Percentiles rank a stretch among this genome's conserved stretches.
phyloP scores from a whole-genome alignment of 2,113 vertebrate species.

The Micronycteris hirsuta region DNA sequence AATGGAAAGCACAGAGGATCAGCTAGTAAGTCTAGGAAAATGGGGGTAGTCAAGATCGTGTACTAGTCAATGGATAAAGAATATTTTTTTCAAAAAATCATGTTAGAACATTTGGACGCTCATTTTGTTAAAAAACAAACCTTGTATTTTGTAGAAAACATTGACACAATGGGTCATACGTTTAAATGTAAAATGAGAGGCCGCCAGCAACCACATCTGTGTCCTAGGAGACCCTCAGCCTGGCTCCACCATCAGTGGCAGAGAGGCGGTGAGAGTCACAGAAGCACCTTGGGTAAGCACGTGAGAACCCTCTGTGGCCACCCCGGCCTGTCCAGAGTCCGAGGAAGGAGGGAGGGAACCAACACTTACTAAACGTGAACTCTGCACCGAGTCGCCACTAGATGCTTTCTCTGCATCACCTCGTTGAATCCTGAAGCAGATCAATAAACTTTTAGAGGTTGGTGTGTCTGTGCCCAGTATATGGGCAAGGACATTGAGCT shows the following conservation, averaged over 20 bases:
- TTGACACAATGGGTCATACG: background rate
- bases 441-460: background rate
- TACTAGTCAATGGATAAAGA: background rate
- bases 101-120: background rate
- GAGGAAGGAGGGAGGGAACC: background rate
- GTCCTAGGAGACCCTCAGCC: background rate
- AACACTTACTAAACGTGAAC: fast-evolving
- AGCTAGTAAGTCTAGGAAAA: background rate
- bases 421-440: background rate
- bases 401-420: background rate
- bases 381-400: background rate
- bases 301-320: background rate
- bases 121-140: background rate
- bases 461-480: background rate
- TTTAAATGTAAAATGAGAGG: background rate
- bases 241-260: fast-evolving
- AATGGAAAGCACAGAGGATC: background rate
- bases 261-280: background rate
- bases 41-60: background rate
- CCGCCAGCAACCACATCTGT: background rate
- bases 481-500: background rate
- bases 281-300: background rate
- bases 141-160: background rate
- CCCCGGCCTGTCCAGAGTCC: too few species aligned
- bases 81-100: background rate